Percentiles rank a stretch among this genome's conserved stretches.
These are phyloP conservation scores for Cryptotis parvus DNA, from an alignment of 2,113 vertebrate species.

Conservation along the genomic window DNA sequence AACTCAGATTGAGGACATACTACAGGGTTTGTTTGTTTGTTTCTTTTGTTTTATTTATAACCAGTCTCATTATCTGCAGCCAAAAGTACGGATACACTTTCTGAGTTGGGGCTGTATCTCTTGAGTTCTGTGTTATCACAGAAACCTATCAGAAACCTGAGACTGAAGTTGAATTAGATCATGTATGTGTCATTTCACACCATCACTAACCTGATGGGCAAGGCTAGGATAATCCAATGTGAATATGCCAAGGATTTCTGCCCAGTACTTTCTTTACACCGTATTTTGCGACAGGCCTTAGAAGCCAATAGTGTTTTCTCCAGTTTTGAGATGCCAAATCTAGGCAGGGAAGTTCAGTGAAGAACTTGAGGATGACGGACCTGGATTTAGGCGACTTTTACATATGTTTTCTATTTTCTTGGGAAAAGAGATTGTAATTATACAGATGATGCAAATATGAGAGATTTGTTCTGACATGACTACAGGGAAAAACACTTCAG, in stretches of 20 bases:
- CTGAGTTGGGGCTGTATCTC: neutral
- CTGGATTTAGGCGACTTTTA: neutral
- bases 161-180: neutral
- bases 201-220: neutral
- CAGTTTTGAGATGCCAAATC: neutral
- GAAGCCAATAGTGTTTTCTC: neutral
- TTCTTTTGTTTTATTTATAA: neutral
- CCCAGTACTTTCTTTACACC: neutral
- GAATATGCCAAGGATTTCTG: neutral
- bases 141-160: neutral
- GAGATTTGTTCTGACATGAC: fast-evolving
- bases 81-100: neutral
- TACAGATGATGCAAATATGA: neutral
- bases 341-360: neutral
- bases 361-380: neutral
- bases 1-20: fast-evolving
- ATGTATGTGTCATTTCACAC: neutral
- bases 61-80: neutral
- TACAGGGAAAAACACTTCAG: neutral
- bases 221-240: neutral
- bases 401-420: neutral
- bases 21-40: no score
- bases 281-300: neutral
- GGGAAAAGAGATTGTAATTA: neutral
- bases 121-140: neutral